Evolutionary conservation across 2,888 invertebrate genomes (phyloP).

Genomic region (Drosophila kuntzei): DNA sequence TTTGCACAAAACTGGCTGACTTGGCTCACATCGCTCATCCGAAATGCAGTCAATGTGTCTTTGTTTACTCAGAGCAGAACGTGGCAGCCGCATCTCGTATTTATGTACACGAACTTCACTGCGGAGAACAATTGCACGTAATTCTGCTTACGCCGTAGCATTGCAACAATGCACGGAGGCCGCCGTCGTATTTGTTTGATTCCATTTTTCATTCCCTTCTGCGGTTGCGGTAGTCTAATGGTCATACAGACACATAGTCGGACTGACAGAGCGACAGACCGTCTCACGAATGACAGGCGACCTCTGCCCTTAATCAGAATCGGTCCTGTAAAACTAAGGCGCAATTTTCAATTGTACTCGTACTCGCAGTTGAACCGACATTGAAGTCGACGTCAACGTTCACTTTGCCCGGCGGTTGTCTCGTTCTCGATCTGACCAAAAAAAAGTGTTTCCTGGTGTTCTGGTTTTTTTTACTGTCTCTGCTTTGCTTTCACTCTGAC

Average conservation of each 20-base stretch:
- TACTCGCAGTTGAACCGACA: conserved; percentile 38
- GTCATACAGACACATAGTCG: conserved; percentile 11
- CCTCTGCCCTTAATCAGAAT: conserved; percentile 74
- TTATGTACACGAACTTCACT: conserved; percentile 80
- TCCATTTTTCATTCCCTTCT: conserved; percentile 36
- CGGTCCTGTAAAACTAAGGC: conserved; percentile 65
- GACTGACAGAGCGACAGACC: conserved; percentile 11
- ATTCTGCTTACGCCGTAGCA: conserved; percentile 78
- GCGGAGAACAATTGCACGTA: conserved; percentile 83
- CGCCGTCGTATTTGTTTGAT: conserved; percentile 60
- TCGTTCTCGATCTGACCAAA: conserved; percentile 29
- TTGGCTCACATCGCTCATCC: conserved; percentile 59
- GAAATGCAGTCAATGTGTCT: conserved; percentile 78
- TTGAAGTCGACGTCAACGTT: conserved; percentile 37
- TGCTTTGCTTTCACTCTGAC: conserved; percentile 54
- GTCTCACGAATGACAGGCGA: conserved; percentile 37
- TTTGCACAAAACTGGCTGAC: conserved; percentile 50
- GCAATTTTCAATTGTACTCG: conserved; percentile 66
- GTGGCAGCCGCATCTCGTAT: conserved; percentile 60
- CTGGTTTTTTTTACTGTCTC: conserved; percentile 41
- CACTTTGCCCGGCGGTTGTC: conserved; percentile 26
- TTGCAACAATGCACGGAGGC: conserved; percentile 60
- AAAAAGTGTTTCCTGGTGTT: conserved; percentile 46
- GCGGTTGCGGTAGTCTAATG: conserved; percentile 68
- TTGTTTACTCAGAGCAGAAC: conserved; percentile 69